Evolutionary conservation across 2,113 vertebrate species (phyloP).

Genomic region (Callionymus lyra): DNA sequence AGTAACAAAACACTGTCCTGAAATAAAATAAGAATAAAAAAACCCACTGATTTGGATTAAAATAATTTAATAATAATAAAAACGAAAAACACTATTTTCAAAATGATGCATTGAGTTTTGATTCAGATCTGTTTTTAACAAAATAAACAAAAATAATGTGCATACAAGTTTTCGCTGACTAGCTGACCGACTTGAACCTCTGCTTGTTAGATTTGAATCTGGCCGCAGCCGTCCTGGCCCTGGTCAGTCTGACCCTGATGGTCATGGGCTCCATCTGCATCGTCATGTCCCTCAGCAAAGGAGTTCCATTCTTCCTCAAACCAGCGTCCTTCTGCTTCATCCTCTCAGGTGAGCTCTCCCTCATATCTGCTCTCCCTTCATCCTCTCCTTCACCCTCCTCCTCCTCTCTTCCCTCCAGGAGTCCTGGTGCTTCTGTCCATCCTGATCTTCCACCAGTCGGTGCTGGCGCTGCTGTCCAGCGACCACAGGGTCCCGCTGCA

Average conservation of each 20-base stretch:
- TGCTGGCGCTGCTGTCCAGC: conserved; percentile 65
- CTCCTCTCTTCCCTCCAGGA: conserved; percentile 48
- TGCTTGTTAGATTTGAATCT: conserved; percentile 72
- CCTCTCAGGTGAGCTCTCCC: conserved; percentile 66
- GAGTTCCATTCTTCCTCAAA: conserved; percentile 78
- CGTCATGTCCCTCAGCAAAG: conserved; percentile 81
- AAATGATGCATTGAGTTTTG: no score
- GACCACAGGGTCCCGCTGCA: conserved; percentile 64
- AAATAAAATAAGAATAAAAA: no score
- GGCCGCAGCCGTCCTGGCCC: conserved; percentile 70
- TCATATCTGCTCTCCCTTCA: background rate
- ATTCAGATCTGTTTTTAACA: no score
- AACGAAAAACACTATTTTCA: no score
- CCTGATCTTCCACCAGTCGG: conserved; percentile 77
- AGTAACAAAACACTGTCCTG: no score
- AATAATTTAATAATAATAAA: no score
- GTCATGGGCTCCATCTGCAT: conserved; percentile 78
- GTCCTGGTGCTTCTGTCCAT: conserved; percentile 76
- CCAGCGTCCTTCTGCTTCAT: conserved; percentile 80
- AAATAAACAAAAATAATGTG: no score
- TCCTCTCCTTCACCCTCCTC: background rate
- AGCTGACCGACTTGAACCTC: no score
- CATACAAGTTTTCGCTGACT: no score
- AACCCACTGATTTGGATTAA: no score
- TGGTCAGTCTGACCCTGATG: conserved; percentile 75